phyloP scores from a whole-genome alignment of 1,140 invertebrate genomes.

The Globodera rostochiensis region DNA sequence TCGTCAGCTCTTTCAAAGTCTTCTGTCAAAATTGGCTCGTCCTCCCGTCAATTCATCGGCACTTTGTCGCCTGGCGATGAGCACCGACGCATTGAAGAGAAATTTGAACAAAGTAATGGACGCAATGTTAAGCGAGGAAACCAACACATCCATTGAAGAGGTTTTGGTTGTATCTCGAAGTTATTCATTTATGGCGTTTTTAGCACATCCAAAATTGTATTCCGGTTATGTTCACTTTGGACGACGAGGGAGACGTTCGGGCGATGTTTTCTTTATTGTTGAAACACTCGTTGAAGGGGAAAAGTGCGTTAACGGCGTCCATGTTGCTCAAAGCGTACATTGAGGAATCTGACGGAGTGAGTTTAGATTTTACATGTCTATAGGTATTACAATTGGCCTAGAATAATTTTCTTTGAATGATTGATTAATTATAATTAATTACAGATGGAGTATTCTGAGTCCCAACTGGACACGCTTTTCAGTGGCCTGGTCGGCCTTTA shows the following conservation, averaged over 20 bases:
- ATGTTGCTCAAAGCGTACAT: conserved; percentile 48
- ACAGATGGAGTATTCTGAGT: conserved; percentile 15
- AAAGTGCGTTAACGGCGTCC: conserved; percentile 25
- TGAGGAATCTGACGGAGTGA: conserved; percentile 36
- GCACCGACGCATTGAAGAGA: conserved; percentile 86
- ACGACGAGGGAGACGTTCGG: conserved; percentile 52
- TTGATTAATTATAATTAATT: neutral
- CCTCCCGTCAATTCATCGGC: conserved; percentile 86
- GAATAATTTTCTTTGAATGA: no score
- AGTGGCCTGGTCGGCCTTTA: conserved; percentile 54
- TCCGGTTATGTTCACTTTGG: conserved; percentile 83
- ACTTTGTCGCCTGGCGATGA: conserved; percentile 85
- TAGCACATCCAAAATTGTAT: conserved; percentile 88
- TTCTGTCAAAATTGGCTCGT: conserved; percentile 77
- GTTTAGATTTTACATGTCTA: neutral
- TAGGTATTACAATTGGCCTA: neutral
- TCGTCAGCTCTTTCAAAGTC: conserved; percentile 87
- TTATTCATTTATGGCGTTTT: conserved; percentile 1
- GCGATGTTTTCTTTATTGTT: conserved; percentile 48
- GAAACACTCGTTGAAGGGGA: conserved; percentile 20
- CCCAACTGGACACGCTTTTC: conserved; percentile 49
- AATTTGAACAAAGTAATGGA: conserved; percentile 88
- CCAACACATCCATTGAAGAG: conserved; percentile 70
- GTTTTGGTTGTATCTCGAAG: conserved; percentile 66
- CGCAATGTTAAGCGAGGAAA: conserved; percentile 71